Conservation (phyloP, 2,797 vertebrate genomes). For the Coregonus ussuriensis region DNA sequence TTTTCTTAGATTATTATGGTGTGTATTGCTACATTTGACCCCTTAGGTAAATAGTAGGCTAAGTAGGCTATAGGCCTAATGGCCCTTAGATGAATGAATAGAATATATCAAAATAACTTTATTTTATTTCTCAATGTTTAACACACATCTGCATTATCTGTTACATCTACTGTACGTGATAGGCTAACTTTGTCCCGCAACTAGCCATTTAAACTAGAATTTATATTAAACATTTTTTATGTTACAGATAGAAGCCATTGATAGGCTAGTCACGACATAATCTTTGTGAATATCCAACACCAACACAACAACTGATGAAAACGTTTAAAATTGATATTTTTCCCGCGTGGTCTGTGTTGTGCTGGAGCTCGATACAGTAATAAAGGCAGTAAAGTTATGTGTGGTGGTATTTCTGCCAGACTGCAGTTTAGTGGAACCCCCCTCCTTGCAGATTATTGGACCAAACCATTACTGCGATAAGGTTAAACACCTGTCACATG, state of each 20-base stretch:
- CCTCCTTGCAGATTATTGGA: conserved; percentile 73
- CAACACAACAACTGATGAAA: too few species aligned
- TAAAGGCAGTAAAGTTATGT: conserved; percentile 48
- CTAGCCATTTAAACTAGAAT: too few species aligned
- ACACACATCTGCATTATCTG: too few species aligned
- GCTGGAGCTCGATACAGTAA: conserved; percentile 1
- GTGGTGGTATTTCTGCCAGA: conserved; percentile 69
- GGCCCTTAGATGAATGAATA: too few species aligned
- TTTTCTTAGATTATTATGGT: neutral
- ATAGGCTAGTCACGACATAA: too few species aligned
- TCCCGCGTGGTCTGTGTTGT: too few species aligned
- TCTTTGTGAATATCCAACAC: too few species aligned
- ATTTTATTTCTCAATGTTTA: neutral
- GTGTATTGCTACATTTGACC: neutral
- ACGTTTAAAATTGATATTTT: too few species aligned
- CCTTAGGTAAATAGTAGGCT: neutral
- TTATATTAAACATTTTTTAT: too few species aligned
- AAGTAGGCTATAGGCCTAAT: neutral
- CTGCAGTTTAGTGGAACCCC: conserved; percentile 71
- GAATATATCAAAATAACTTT: neutral
- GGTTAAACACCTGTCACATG: conserved; percentile 75
- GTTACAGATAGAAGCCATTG: too few species aligned
- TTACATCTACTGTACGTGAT: too few species aligned
- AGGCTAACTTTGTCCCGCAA: too few species aligned
- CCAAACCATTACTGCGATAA: conserved; percentile 73